Conservation (phyloP, 2,888 invertebrate species). For the Dilophus febrilis region DNA sequence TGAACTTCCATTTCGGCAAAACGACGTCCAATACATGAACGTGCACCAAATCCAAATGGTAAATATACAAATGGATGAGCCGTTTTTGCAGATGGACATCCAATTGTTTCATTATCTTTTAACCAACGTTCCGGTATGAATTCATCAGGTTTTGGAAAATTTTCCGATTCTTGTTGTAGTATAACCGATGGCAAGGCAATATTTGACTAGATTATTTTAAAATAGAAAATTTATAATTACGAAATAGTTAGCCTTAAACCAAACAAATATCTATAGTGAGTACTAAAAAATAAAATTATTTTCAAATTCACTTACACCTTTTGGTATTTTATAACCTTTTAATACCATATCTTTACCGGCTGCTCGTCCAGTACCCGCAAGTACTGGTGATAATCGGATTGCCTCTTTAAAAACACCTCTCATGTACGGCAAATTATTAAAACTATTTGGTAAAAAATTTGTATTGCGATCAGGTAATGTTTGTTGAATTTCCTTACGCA, state of each 20-base stretch:
- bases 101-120: slow-evolving; percentile 14
- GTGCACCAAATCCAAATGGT: slow-evolving; percentile 54
- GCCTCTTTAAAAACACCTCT: slow-evolving; percentile 58
- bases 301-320: slow-evolving; percentile 31
- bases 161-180: slow-evolving; percentile 41
- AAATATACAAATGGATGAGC: slow-evolving; percentile 25
- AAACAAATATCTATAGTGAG: background rate
- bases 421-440: slow-evolving; percentile 39
- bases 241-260: background rate
- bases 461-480: slow-evolving; percentile 28
- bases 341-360: slow-evolving; percentile 38
- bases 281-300: background rate
- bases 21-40: slow-evolving; percentile 52
- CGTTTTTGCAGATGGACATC: slow-evolving; percentile 8
- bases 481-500: slow-evolving; percentile 32
- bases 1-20: slow-evolving; percentile 59
- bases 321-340: slow-evolving; percentile 44
- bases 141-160: slow-evolving; percentile 41
- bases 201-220: slow-evolving; percentile 38
- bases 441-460: slow-evolving; percentile 25
- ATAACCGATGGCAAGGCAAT: slow-evolving; percentile 56
- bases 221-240: background rate
- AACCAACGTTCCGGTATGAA: slow-evolving; percentile 66
- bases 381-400: slow-evolving; percentile 41
- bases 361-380: slow-evolving; percentile 36